Evolutionary conservation across 2,113 vertebrate genomes (phyloP).

Genomic region (Numenius arquata): DNA sequence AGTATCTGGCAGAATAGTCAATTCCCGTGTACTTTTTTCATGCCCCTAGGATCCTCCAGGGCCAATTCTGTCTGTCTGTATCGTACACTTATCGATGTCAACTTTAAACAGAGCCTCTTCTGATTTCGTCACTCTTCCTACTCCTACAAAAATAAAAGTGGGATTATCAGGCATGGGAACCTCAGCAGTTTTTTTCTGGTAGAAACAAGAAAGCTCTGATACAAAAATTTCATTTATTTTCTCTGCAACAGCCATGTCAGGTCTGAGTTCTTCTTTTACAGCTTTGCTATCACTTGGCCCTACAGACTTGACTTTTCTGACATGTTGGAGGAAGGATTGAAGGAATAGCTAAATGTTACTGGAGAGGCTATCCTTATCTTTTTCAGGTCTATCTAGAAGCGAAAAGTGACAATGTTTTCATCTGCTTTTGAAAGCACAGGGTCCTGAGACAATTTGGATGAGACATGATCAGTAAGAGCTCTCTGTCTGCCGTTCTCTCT

Average conservation of each 20-base stretch:
- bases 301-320: not conserved
- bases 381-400: not conserved
- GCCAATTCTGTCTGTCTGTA: not conserved
- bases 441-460: not conserved
- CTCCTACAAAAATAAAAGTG: conserved; percentile 3
- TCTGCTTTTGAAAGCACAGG: not conserved
- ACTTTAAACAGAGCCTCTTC: not conserved
- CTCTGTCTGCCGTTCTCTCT: not conserved
- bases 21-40: not conserved
- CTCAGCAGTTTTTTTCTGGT: not conserved
- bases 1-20: not conserved
- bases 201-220: not conserved
- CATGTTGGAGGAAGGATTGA: not conserved
- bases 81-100: not conserved
- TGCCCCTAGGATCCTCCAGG: not conserved
- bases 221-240: not conserved
- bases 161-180: not conserved
- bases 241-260: not conserved
- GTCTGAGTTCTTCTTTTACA: not conserved
- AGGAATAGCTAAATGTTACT: not conserved
- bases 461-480: not conserved
- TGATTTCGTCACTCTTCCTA: not conserved
- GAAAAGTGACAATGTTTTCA: not conserved
- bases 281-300: not conserved
- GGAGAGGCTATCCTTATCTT: not conserved